Base-by-base conservation (phyloP, 2,888 invertebrate species). In the Lottia scabra region DNA sequence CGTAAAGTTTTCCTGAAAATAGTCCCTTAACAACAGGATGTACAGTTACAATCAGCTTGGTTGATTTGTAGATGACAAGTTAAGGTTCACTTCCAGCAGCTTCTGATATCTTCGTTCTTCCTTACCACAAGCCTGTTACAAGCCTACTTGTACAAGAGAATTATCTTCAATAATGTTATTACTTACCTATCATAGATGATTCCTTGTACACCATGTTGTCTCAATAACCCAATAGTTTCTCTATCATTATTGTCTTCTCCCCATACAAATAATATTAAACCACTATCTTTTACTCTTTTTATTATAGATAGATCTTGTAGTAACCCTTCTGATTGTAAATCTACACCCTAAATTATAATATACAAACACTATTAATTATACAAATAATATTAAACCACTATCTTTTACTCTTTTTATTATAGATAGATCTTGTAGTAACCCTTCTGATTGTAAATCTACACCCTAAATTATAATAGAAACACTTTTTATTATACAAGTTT, bases 221-320 rank as follows among this genome's bases (percentile, higher is more conserved):
- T 97, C 45, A 99, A 92, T 86, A 94, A 93, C 84, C 93, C 93
- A 71, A 98, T 96, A 0, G 94, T 95, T 63, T 93, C 93, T 78
- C 94, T 94, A 89, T 95, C 94, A 84, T 97, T 97, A 88, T 96
- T 96, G 85, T 97, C 96, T 83, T 98, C 97, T 38, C 99, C 99
- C 98, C 98, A 99, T 86, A 97, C 97, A 90, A 99, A 99, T 77
- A 97, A 93, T 6, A 97, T 93, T 70, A 98, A 92, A 15, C 95
- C 95, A 19, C 93, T 93, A 82, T 94, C 93, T 81, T 93, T 94
- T 2, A 95, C 96, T 78, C 83, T 77, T 26, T 85, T 75, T 1
- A 90, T 85, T 13, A 88, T 78, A 6, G 78, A 77, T 68, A 83
- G 75, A 65, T 87, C 80, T 44, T 80, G 75, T 23, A 87, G 74